Evolutionary conservation across 2,113 vertebrate species (phyloP).

Genomic region (Tyto alba): DNA sequence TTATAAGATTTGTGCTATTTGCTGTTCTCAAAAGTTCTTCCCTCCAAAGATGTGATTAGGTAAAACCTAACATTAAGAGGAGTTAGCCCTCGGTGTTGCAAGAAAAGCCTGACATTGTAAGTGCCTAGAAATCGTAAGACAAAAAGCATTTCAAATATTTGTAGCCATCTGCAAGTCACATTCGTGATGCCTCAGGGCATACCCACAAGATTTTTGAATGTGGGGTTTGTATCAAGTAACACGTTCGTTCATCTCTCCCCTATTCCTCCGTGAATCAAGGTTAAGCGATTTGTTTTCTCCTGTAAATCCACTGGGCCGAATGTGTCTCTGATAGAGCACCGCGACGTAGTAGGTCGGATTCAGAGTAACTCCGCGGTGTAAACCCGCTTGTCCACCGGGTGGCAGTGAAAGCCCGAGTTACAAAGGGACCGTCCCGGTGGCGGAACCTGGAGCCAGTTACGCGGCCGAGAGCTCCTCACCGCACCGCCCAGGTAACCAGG

Average conservation of each 20-base stretch:
- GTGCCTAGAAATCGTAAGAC: neutral
- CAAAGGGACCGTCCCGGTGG: accelerated
- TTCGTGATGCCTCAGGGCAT: neutral
- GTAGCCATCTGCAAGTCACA: neutral
- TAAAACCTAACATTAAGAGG: neutral
- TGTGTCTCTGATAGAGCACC: accelerated
- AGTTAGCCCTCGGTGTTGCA: neutral
- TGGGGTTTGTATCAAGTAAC: too few species aligned
- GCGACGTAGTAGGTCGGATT: accelerated
- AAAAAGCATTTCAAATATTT: neutral
- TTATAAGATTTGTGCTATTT: neutral
- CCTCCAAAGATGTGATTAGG: neutral
- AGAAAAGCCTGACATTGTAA: neutral
- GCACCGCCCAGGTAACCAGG: accelerated
- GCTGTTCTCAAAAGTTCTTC: neutral
- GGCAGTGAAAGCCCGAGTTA: neutral
- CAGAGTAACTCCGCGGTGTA: neutral
- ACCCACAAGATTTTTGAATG: neutral
- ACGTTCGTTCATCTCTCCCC: neutral
- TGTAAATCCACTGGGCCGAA: accelerated
- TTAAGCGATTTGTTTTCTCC: neutral
- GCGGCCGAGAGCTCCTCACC: accelerated
- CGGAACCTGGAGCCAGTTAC: accelerated
- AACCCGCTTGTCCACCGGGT: neutral
- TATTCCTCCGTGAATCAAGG: neutral